Evolutionary conservation across 2,888 invertebrate genomes (phyloP).

Genomic region (Plebejus melissa): DNA sequence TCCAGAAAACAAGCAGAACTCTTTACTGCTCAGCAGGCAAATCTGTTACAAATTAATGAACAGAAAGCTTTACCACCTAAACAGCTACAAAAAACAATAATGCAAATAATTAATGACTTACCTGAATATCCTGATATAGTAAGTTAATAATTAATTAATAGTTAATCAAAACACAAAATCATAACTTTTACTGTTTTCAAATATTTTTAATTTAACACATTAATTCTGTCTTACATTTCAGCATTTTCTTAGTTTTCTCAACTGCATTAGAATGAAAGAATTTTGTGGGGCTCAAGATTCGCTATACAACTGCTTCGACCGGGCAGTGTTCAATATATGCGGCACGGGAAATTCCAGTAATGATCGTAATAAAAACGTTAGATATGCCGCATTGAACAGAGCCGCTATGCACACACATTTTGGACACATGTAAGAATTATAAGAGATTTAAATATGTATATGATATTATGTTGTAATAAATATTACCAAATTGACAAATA

Average conservation of each 20-base stretch:
- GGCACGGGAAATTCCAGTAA: conserved; percentile 67
- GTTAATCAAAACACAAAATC: not conserved
- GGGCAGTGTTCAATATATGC: conserved; percentile 67
- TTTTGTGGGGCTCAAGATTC: conserved; percentile 90
- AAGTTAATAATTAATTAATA: conserved; percentile 51
- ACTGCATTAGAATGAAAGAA: conserved; percentile 91
- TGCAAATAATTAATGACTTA: conserved; percentile 85
- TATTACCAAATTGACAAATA: conserved; percentile 30
- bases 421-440: conserved; percentile 82
- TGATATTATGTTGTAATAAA: not conserved
- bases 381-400: conserved; percentile 94
- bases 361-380: conserved; percentile 82
- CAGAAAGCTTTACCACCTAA: conserved; percentile 87
- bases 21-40: conserved; percentile 92
- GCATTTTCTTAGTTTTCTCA: conserved; percentile 95
- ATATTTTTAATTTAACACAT: conserved; percentile 28
- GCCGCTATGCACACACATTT: conserved; percentile 93
- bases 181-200: not conserved
- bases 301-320: conserved; percentile 90
- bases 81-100: conserved; percentile 86
- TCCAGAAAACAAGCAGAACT: conserved; percentile 93
- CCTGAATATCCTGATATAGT: conserved; percentile 91
- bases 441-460: not conserved
- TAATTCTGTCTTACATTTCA: conserved; percentile 58
- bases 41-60: conserved; percentile 89